Evolutionary conservation across 2,113 vertebrate species (phyloP), one percentile per base, ranked within the genome.

Genomic region (Nycticebus coucang): DNA sequence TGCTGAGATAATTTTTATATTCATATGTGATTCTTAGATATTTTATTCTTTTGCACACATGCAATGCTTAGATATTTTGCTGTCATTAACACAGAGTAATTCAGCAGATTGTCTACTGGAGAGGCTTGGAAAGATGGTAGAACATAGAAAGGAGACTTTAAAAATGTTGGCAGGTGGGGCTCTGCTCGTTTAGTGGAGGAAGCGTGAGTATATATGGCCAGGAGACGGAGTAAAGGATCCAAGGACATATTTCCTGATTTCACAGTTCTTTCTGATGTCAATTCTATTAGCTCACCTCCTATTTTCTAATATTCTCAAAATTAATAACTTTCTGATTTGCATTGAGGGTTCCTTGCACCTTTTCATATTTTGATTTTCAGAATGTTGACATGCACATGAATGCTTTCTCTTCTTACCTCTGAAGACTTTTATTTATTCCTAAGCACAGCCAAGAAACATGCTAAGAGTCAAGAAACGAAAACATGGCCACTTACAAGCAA

Each of bases 381-480:
- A 57, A 69, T 69, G 15, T 60, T 66, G 77, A 74, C 6, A 18
- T 41, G 30, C 0, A 22, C 92, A 50, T 30, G 18, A 2, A 85
- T 92, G 22, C 71, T 95, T 87, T 87, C 28, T 66, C 30, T 89
- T 83, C n/a, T 93, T 68, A 75, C 3, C 13, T 37, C 33, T 84
- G 3, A 82, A 93, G 33, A 71, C 4, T 35, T 75, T 71, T 24
- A 59, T 45, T 94, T 93, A 68, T 66, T 75, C 57, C 72, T n/a
- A 57, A 15, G 18, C 18, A 93, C 37, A 89, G 57, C 18, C 74
- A 89, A 91, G 50, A 74, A 72, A 37, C 33, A 62, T 35, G 53
- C 2, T 37, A 81, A 75, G 21, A 93, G 84, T 26, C 22, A 78
- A 59, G 96, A 96, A 84, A 9, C 78, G 26, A 90, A 96, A 89